Evolutionary conservation across 2,888 invertebrate genomes (phyloP), one percentile per base, ranked within the genome.

Genomic region (Rhimphoctona megacephalus): DNA sequence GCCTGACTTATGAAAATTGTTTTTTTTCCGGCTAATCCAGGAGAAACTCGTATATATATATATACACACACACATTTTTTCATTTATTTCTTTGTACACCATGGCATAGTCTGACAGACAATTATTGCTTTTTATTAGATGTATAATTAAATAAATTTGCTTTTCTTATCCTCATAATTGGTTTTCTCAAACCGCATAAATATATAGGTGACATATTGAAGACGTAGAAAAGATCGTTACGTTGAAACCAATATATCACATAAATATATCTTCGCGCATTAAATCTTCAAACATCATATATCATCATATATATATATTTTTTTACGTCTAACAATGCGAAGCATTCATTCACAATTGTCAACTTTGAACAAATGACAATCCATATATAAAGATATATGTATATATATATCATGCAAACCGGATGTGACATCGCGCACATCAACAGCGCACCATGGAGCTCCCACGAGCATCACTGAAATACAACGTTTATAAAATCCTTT

Each of bases 391-490:
- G 8, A 39, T 39, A 14, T 19, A 43, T 22, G 22, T 39, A 43
- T 67, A 61, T 7, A 19, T 22, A 19, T 25, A 30, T 25, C 36
- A 36, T 66, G 22, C 8, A 36, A 30, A 74, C 64, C 81, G 85
- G 81, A 81, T 78, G 81, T 85, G 77, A 85, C 84, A 57, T 54
- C n/a, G 30, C 30, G 43, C n/a, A 30, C 61, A 61, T 30, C 61
- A 61, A 30, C 61, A 61, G 30, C 61, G 61, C 61, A 61, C 17
- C 30, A 61, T 61, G 30, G 61, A 30, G 30, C 30, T 25, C 57
- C 8, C 57, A 30, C 61, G 61, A 61, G 61, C 61, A 57, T 25
- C 14, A 11, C 6, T 30, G 61, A 61, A 61, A 61, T 61, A n/a
- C n/a, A n/a, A 11, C 6, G 46, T 69, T 25, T 46, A 9, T 67